Evolutionary conservation across 2,888 invertebrate species (phyloP), one percentile per base, ranked within the genome.

Genomic region (Nemotelus pantherinus): DNA sequence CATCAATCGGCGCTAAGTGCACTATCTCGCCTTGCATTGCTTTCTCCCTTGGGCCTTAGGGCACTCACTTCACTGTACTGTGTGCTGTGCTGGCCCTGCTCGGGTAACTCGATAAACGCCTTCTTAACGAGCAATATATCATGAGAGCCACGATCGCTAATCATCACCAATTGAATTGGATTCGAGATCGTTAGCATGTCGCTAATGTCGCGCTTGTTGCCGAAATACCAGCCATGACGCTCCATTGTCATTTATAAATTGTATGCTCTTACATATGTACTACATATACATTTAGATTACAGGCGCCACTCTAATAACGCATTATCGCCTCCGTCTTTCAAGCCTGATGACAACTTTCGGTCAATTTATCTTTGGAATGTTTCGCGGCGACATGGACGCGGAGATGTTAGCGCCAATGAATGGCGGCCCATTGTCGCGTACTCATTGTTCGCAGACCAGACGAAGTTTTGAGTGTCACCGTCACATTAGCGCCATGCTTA

Each of bases 1-100:
- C 70, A 43, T 70, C 72, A 58, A 72, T 72, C 39, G 58, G 72
- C 72, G 58, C 72, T 70, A 70, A 70, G 70, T 70, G 70, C 70
- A 43, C 41, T 39, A 3, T 63, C 43, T 63, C 63, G n/a, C 63
- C 25, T 3, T 10, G 41, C 43, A 41, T 63, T 63, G 63, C 25
- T 25, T 58, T 39, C 63, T 25, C 4, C 57, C 10, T 57, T 9
- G n/a, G 57, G 10, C 53, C 6, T 6, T 10, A 10, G 10, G 53
- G 53, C 53, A 10, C 53, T 6, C 7, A 57, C 10, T 10, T n/a
- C 57, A 10, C 10, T 10, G 25, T 57, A 53, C 53, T 7, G 10
- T 53, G 53, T 10, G 10, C 53, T 6, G 53, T 10, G 53, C 53
- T 6, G 53, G 7, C 53, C 53, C 6, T 53, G 7, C 53, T 10